phyloP scores from a whole-genome alignment of 1,140 invertebrate genomes.

The Leptopilina boulardi region DNA sequence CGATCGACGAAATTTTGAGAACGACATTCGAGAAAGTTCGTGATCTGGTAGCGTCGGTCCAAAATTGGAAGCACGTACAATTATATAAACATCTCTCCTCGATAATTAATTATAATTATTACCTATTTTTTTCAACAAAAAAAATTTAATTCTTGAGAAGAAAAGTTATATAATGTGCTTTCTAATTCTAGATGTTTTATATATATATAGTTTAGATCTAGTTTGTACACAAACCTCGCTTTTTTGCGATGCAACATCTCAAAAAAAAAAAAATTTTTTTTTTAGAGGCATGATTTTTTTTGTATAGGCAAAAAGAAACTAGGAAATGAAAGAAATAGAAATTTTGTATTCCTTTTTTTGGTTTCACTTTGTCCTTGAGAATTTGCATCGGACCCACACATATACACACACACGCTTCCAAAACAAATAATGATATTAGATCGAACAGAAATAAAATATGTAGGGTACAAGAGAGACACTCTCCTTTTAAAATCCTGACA shows the following conservation, averaged over 20 bases:
- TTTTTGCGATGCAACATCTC: constrained; percentile 55
- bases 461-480: constrained; percentile 57
- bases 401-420: too few relatives aligned
- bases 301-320: background rate
- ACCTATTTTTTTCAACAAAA: constrained; percentile 6
- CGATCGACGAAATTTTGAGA: background rate
- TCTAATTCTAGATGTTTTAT: constrained; percentile 56
- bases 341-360: background rate
- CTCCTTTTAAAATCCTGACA: constrained; percentile 54
- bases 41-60: constrained; percentile 30
- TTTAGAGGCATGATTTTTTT: constrained; percentile 36
- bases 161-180: constrained; percentile 49
- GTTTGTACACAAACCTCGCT: constrained; percentile 56
- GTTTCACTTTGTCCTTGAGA: constrained; percentile 43
- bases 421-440: constrained; percentile 58
- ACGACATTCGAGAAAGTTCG: constrained; percentile 31
- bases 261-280: constrained; percentile 34
- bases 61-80: constrained; percentile 17
- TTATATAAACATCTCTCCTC: background rate
- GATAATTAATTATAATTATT: background rate
- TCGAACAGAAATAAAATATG: constrained; percentile 41
- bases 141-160: too few relatives aligned
- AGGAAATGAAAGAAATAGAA: background rate
- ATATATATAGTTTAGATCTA: constrained; percentile 58
- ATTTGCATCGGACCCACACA: constrained; percentile 53